phyloP scores from a whole-genome alignment of 2,797 vertebrate species.

The Emydoidea blandingii region DNA sequence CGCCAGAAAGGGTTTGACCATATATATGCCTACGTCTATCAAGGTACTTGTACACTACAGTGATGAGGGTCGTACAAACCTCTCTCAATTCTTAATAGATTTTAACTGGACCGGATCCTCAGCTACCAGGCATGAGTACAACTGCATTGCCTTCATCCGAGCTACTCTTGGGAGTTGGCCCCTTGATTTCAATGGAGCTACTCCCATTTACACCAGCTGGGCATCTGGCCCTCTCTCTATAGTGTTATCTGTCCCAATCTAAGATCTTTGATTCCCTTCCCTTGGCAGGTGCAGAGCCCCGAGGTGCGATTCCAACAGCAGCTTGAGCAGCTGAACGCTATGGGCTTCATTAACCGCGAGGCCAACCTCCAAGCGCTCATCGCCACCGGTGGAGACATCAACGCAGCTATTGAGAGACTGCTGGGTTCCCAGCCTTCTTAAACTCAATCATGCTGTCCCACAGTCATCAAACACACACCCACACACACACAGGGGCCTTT shows the following conservation, averaged over 20 bases:
- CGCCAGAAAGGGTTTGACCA: neutral
- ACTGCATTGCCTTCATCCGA: neutral
- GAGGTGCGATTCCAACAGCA: constrained; percentile 98
- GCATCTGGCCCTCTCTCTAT: rapidly evolving
- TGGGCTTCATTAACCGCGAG: constrained; percentile 99
- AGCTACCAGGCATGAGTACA: neutral
- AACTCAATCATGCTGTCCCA: constrained; percentile 61
- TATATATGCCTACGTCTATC: neutral
- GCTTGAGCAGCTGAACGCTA: constrained; percentile 96
- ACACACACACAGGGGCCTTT: constrained; percentile 65
- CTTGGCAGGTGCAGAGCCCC: constrained; percentile 86
- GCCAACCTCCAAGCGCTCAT: constrained; percentile 99
- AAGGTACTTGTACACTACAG: neutral
- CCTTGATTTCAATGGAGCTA: neutral
- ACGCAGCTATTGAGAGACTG: constrained; percentile 99
- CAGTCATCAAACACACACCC: constrained; percentile 40
- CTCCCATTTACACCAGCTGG: neutral
- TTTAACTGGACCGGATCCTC: neutral
- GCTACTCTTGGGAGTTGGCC: neutral
- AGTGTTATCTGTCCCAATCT: neutral
- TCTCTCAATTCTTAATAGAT: neutral
- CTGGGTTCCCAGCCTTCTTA: constrained; percentile 98
- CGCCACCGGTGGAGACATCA: constrained; percentile 98
- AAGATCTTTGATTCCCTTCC: neutral
- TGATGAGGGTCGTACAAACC: neutral